Base-by-base conservation (phyloP, 2,888 invertebrate species). In the Lasioglossum lativentre region DNA sequence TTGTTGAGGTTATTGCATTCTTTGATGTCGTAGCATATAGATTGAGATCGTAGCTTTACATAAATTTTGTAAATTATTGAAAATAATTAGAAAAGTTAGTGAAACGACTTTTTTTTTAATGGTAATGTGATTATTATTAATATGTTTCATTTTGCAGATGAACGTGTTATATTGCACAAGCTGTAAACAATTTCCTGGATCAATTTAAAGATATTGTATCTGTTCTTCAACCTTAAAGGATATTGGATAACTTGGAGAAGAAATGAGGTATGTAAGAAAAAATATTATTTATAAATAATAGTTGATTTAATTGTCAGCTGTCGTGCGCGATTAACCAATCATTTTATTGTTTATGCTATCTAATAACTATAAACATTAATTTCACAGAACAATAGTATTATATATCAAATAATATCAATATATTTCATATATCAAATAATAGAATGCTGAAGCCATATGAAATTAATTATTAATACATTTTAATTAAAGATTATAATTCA, bases 261-360 rank as follows among this genome's bases (percentile, higher is more conserved):
- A 47, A 23, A 78, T 63, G 78, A 40, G 84, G 56, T 56, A 56
- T 4, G 85, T 84, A 63, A 84, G 74, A 42, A 23, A 27, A 38
- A 68, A 34, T 45, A 52, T 6, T 38, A 74, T 34, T 2, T 16
- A 56, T 40, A 5, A 12, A n/a, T 70, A 70, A 70, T n/a, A n/a
- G 0, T 40, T 70, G 23, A 5, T n/a, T 70, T 4, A 1, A 68
- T 19, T 38, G 19, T 38, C 1, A 12, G 4, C 2, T 10, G 14
- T n/a, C 4, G 38, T 5, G 2, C 38, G n/a, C 12, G 23, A 70
- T 12, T 66, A 38, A 38, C 10, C 16, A 30, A 19, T 30, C 14
- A 66, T 19, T 66, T 66, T 66, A 38, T 40, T n/a, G 14, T 63
- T 30, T 63, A 30, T 30, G 63, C 4, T 4, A 59, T 4, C 27